phyloP scores from a whole-genome alignment of 2,113 vertebrate genomes.

The Nanger granti region DNA sequence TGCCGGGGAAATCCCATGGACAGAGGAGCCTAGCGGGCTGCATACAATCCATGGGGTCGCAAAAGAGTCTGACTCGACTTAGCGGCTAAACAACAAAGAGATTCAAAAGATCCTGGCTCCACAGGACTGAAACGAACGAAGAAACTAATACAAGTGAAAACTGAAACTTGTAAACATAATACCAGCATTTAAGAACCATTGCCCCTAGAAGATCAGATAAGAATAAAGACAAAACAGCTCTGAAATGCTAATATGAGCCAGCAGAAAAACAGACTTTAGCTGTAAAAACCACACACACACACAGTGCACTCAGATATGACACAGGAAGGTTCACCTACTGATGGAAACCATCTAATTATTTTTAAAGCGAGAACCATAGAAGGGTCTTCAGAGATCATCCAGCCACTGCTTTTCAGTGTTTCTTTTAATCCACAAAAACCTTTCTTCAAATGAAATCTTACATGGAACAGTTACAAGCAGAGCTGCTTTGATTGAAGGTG shows the following conservation, averaged over 20 bases:
- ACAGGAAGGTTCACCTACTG: neutral
- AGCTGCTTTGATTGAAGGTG: rapidly evolving
- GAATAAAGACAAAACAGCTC: neutral
- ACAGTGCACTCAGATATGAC: no score
- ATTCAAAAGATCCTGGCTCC: neutral
- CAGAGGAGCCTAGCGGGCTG: neutral
- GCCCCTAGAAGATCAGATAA: neutral
- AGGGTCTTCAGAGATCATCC: neutral
- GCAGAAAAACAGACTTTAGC: neutral
- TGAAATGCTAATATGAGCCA: neutral
- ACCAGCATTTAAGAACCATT: neutral
- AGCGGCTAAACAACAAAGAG: neutral
- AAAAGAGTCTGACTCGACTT: neutral
- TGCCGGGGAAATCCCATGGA: neutral
- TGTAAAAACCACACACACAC: neutral
- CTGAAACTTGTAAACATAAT: neutral
- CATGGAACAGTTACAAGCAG: neutral
- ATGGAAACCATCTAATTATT: neutral
- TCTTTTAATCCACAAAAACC: neutral
- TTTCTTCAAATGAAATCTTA: neutral
- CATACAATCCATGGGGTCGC: neutral
- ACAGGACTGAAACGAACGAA: neutral
- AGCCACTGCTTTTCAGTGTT: neutral
- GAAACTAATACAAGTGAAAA: neutral
- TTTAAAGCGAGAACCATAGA: neutral